Percentiles rank a stretch among this genome's conserved stretches.
These are phyloP conservation scores for Ferrisia virgata DNA, from an alignment of 2,888 invertebrate species.

Conservation along the genomic window DNA sequence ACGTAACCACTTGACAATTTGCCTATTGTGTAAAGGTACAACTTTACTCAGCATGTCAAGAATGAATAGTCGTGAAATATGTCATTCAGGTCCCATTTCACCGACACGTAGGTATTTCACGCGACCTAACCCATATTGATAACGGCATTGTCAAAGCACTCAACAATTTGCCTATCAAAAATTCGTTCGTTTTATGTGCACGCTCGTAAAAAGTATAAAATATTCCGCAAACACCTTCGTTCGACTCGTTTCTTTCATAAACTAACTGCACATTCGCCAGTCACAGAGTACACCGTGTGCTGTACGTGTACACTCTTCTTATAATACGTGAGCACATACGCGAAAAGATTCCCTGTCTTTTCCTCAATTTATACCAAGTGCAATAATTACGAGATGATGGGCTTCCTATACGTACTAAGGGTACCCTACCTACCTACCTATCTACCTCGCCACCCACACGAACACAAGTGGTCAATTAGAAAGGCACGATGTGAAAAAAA, in stretches of 20 bases:
- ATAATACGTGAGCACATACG: not conserved
- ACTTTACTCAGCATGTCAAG: not conserved
- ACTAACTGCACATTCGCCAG: too few species aligned
- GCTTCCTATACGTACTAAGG: too few species aligned
- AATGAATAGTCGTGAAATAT: conserved; percentile 5
- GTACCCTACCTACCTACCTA: too few species aligned
- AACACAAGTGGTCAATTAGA: not conserved
- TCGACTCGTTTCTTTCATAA: not conserved
- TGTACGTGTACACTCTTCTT: too few species aligned
- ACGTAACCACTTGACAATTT: conserved; percentile 3
- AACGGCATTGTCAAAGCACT: not conserved
- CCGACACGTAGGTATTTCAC: not conserved
- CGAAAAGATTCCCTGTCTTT: not conserved
- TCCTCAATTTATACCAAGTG: not conserved
- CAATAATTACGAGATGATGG: not conserved
- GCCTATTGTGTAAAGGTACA: conserved; percentile 8
- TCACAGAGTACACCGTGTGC: too few species aligned
- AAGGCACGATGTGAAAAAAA: not conserved
- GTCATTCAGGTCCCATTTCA: not conserved
- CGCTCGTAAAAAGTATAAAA: not conserved
- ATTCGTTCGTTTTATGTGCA: not conserved
- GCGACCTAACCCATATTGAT: not conserved
- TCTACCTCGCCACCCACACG: not conserved
- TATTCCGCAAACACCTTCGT: not conserved
- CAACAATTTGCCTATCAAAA: conserved; percentile 17